Evolutionary conservation across 2,113 vertebrate species (phyloP), one percentile per base, ranked within the genome.

Genomic region (Cygnus buccinator): DNA sequence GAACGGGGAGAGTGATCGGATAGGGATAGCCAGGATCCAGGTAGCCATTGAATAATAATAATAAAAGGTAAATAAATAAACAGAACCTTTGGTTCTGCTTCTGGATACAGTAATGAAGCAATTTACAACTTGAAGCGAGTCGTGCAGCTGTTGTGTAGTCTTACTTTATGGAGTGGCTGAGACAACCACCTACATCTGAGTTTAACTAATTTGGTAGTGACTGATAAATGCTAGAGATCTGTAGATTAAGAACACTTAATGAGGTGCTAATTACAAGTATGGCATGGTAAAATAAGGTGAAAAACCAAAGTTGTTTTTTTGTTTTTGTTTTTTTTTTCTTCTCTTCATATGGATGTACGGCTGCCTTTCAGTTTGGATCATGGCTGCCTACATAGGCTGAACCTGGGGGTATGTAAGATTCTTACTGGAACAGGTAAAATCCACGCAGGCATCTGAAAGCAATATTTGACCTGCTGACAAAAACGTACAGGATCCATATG

Each of bases 381-480:
- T 67, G 68, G 10, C 55, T 77, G 25, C 44, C 54, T 84, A 6
- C 41, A 37, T 81, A 35, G 71, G 22, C 59, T 72, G 68, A 92
- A 61, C 39, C 71, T 52, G 48, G 33, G 74, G 46, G 26, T 43
- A 29, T 2, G 1, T 10, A 37, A 67, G 72, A 33, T 88, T 77
- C 52, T 52, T 71, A 41, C 0, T 65, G 58, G 67, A 82, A 65
- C 29, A 43, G 76, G 13, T 73, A 43, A 94, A 84, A 86, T 61
- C 61, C 73, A 4, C 46, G 33, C 59, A 88, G 65, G 57, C 8
- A 2, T 86, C 90, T 96, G 93, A 93, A 93, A 92, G 46, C 77
- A 93, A n/a, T 95, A 84, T 59, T 71, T 94, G 85, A 95, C 57
- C 65, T 84, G 57, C 43, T 90, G 93, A 93, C 85, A 87, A 73